phyloP scores from a whole-genome alignment of 2,797 vertebrate species.

The Lutra lutra region DNA sequence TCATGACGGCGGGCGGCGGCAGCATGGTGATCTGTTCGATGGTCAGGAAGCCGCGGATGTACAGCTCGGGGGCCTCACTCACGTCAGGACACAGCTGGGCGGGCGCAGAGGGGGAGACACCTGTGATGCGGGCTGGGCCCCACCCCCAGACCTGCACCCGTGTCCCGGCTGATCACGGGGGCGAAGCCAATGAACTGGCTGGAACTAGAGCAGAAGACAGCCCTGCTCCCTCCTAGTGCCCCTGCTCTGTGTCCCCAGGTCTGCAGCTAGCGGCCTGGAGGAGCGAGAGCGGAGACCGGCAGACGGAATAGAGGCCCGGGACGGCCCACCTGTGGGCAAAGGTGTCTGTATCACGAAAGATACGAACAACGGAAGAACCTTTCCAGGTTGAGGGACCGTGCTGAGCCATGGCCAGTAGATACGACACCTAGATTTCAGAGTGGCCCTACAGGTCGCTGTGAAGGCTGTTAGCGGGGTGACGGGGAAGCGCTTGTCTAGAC shows the following conservation, averaged over 20 bases:
- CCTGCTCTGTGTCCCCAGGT: background rate
- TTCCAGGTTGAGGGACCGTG: background rate
- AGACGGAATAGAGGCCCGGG: accelerated
- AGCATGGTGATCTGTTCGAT: constrained; percentile 44
- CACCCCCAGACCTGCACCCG: accelerated
- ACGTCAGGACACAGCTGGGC: constrained; percentile 41
- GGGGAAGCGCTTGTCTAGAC: accelerated
- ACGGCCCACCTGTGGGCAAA: accelerated
- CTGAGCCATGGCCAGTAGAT: accelerated
- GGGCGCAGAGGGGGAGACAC: background rate
- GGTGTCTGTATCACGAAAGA: accelerated
- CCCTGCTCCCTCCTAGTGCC: accelerated
- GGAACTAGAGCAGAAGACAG: background rate
- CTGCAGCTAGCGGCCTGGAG: background rate
- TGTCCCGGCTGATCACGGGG: accelerated
- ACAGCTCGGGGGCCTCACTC: constrained; percentile 30
- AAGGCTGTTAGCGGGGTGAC: background rate
- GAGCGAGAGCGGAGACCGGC: accelerated
- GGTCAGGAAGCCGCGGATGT: constrained; percentile 76
- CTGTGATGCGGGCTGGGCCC: background rate
- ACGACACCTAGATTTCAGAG: accelerated
- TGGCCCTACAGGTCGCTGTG: background rate
- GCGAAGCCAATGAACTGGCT: accelerated
- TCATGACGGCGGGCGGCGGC: background rate
- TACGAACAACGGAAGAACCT: accelerated